Evolutionary conservation across 1,140 invertebrate genomes (phyloP).

Genomic region (Caenorhabditis remanei): DNA sequence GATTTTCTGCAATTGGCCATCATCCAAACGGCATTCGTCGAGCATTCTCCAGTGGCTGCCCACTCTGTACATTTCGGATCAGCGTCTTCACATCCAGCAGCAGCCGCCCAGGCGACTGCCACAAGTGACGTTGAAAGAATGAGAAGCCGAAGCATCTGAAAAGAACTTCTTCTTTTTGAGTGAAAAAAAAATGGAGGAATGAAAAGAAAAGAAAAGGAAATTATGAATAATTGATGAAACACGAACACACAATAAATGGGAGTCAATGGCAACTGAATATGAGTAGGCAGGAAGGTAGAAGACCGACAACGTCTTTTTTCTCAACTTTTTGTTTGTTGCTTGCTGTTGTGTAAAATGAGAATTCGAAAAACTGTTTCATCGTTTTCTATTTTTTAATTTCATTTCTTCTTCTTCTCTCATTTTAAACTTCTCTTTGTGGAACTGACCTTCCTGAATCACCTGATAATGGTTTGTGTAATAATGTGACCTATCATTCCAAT

Average conservation of each 20-base stretch:
- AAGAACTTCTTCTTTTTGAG: neutral
- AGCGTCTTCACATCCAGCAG: slow-evolving; percentile 74
- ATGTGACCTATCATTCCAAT: neutral
- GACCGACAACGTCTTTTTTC: neutral
- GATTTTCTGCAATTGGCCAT: slow-evolving; percentile 77
- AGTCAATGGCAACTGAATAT: slow-evolving; percentile 33
- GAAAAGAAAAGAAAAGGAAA: neutral
- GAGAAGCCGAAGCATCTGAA: slow-evolving; percentile 53
- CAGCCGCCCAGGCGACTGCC: slow-evolving; percentile 11
- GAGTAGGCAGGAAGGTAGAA: neutral
- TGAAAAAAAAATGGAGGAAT: neutral
- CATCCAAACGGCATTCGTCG: slow-evolving; percentile 78
- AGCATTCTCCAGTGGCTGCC: slow-evolving; percentile 77
- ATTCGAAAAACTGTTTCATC: neutral
- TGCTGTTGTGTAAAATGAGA: slow-evolving; percentile 16
- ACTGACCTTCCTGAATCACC: slow-evolving; percentile 12
- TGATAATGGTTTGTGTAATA: slow-evolving; percentile 3
- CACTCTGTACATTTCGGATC: slow-evolving; percentile 76
- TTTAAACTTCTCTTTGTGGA: neutral
- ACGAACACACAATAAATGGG: neutral
- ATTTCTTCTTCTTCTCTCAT: neutral
- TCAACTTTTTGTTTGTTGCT: slow-evolving; percentile 15
- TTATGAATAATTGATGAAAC: slow-evolving; percentile 18
- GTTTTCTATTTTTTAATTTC: neutral
- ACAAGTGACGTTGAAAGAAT: slow-evolving; percentile 45